A percentile compares a stretch with the other conserved stretches of the same genome.
phyloP scores from a whole-genome alignment of 2,113 vertebrate species.

The Cygnus buccinator region DNA sequence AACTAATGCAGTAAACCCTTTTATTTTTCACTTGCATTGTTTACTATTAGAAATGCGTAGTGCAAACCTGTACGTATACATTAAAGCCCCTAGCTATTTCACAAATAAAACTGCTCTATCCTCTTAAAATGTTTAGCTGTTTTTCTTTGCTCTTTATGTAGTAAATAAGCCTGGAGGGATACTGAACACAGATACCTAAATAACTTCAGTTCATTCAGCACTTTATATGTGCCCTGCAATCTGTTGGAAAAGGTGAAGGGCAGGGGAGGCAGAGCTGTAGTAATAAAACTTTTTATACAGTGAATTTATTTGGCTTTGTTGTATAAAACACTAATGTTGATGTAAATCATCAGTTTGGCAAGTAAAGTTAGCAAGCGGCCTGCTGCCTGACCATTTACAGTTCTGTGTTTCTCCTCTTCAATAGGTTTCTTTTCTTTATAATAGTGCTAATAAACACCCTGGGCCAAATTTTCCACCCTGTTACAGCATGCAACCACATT shows the following conservation, averaged over 20 bases:
- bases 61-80: neutral
- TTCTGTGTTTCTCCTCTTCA: constrained; percentile 25
- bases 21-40: constrained; percentile 46
- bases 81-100: constrained; percentile 9
- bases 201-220: neutral
- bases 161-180: neutral
- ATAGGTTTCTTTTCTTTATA: neutral
- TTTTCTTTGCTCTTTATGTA: neutral
- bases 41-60: constrained; percentile 11
- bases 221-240: neutral
- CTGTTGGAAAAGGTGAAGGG: neutral
- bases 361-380: neutral
- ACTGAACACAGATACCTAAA: constrained; percentile 9
- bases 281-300: constrained; percentile 26
- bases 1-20: constrained; percentile 24
- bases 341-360: constrained; percentile 41
- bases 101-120: neutral
- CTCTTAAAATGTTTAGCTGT: neutral
- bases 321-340: neutral
- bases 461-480: neutral
- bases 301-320: constrained; percentile 19
- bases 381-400: constrained; percentile 28
- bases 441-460: neutral
- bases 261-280: neutral
- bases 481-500: neutral